Evolutionary conservation across 30 jellyfish, hydroid and myxozoan genomes (phyloP), one percentile per base, ranked within the genome.

Genomic region (Turritopsis dohrnii): DNA sequence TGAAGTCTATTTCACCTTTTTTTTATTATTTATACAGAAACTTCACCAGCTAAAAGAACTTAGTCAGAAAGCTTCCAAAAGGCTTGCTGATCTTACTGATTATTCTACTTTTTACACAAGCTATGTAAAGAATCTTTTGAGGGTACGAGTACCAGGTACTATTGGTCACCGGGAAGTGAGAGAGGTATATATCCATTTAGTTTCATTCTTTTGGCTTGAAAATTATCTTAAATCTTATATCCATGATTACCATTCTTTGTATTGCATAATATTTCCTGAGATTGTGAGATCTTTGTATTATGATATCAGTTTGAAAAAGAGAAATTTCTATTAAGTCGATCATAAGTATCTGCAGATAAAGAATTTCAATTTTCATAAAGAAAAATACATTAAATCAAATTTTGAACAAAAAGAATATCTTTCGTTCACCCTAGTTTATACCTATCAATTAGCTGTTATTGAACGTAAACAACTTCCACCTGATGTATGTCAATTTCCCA

Each of bases 61-160:
- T 53, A 87, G 95, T 73, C 79, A 87, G 69, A 80, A 84, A 71
- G 97, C 96, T 18, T 54, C 95, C 5, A 91, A 91, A 66, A 54
- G 96, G 72, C 80, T 91, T 54, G 94, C 90, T 18, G 88, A 80
- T 76, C 88, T 91, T 73, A 87, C 75, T 74, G 98, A 93, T 83
- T 89, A 89, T 69, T 79, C 96, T 31, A 88, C 86, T 0, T 94
- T 94, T 84, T 88, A 94, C 65, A 74, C 79, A 18, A 83, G 65
- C 52, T 85, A 53, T 81, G 60, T 94, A 71, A 80, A 86, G 82
- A 81, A 86, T 18, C 84, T 94, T 41, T 53, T 94, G 65, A 90
- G 99, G 26, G 97, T 89, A 25, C 90, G 99, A 26, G 97, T 94
- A 60, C 96, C 99, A 19, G 99, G 99, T 24, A 94, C 99, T 21